Evolutionary conservation across 2,797 vertebrate species (phyloP), one percentile per base, ranked within the genome.

Genomic region (Artibeus lituratus): DNA sequence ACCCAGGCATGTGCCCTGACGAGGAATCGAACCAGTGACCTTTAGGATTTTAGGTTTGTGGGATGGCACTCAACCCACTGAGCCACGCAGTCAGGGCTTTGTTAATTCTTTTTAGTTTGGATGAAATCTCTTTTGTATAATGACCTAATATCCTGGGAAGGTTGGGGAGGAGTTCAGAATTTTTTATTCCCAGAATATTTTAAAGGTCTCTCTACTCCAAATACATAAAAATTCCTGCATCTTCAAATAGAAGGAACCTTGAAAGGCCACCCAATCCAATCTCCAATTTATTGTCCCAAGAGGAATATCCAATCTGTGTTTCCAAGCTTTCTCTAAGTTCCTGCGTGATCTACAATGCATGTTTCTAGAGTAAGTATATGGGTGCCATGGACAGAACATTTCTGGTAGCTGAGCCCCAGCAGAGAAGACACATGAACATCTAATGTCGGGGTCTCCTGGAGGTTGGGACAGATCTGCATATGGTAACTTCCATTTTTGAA

Each of bases 51-150:
- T 62, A 29, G 59, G 59, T 62, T 62, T 62, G 26, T 32, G 26
- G 59, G 12, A 32, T 4, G 14, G 5, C 59, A 62, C 59, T 62
- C 12, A 62, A 62, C 59, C 59, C 29, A 14, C 59, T 62, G 59
- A 62, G 14, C 59, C 59, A 62, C 6, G 29, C 59, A 26, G 59
- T 62, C 29, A 32, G 29, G 26, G 5, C 59, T 62, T 39, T 94
- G 19, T 85, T 94, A 55, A 69, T 94, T 95, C 35, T 88, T 92
- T 92, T 65, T 44, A 18, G 24, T 90, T 87, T 86, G 14, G 15
- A 65, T 91, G 35, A 92, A 94, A 91, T 65, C 39, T 4, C 42
- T 94, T 87, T 59, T 93, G 51, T 67, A 55, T 87, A 83, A 72
- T 91, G 53, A 82, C 37, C 16, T 80, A 78, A 74, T 89, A n/a